phyloP scores from a whole-genome alignment of 2,113 vertebrate genomes.

The Cepphus grylle region DNA sequence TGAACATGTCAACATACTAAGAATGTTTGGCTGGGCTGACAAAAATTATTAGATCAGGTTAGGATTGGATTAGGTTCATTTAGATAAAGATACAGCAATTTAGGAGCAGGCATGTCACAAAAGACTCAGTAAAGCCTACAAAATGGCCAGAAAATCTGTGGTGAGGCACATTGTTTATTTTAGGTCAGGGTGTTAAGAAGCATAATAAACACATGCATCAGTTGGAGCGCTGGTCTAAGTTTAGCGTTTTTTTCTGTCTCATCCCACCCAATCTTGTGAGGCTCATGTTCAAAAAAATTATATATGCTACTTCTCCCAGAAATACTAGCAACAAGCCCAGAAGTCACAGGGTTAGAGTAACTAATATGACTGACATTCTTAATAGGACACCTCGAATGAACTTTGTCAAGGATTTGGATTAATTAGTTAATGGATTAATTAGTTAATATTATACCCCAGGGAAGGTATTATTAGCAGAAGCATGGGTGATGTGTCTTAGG shows the following conservation, averaged over 20 bases:
- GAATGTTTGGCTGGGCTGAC: background rate
- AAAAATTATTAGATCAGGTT: background rate
- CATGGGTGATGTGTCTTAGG: background rate
- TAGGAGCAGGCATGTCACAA: background rate
- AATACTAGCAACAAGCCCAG: background rate
- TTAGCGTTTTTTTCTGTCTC: background rate
- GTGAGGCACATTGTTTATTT: background rate
- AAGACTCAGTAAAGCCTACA: background rate
- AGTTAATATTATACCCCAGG: background rate
- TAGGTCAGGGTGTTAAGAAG: background rate
- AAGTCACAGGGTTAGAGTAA: background rate
- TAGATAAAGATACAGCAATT: background rate
- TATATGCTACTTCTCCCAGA: background rate
- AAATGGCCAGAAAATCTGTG: background rate
- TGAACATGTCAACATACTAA: background rate
- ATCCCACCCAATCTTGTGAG: background rate
- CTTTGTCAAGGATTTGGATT: slow-evolving; percentile 26
- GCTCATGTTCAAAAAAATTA: background rate
- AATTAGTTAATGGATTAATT: slow-evolving; percentile 50
- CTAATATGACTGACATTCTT: slow-evolving; percentile 39
- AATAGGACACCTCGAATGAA: slow-evolving; percentile 28
- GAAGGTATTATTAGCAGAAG: background rate
- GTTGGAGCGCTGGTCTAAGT: background rate
- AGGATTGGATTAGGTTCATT: background rate
- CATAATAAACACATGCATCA: background rate